Evolutionary conservation across 2,797 vertebrate species (phyloP).

Genomic region (Amazona ochrocephala): DNA sequence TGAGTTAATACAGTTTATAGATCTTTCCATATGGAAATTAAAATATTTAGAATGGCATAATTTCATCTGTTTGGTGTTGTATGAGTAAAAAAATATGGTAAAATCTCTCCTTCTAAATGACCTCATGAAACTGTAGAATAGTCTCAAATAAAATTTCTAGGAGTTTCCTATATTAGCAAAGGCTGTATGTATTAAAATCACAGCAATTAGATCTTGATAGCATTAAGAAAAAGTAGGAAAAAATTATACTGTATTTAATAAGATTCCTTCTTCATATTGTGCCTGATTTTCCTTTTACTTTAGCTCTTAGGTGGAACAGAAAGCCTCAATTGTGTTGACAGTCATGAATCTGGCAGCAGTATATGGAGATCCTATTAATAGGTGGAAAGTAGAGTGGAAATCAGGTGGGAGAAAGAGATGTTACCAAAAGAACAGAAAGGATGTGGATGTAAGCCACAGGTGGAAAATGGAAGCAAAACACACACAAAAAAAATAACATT

Average conservation of each 20-base stretch:
- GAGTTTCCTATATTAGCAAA: background rate
- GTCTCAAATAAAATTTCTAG: background rate
- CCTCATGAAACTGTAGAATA: background rate
- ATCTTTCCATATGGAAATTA: background rate
- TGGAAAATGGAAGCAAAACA: background rate
- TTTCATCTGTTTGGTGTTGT: background rate
- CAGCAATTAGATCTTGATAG: background rate
- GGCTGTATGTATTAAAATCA: background rate
- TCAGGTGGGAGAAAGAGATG: background rate
- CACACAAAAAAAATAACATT: background rate
- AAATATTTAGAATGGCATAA: background rate
- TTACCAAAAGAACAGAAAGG: background rate
- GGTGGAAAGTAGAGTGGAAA: background rate
- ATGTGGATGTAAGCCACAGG: background rate
- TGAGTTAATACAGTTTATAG: background rate
- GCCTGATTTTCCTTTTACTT: background rate
- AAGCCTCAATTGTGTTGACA: background rate
- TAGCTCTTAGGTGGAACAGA: background rate
- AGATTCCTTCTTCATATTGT: background rate
- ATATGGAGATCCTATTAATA: background rate
- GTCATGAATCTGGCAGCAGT: background rate
- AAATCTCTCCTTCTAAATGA: background rate
- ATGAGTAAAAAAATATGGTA: background rate
- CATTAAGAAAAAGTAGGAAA: background rate
- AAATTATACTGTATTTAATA: background rate